Base-by-base conservation (phyloP, 2,113 vertebrate species). In the Scartelaos histophorus region DNA sequence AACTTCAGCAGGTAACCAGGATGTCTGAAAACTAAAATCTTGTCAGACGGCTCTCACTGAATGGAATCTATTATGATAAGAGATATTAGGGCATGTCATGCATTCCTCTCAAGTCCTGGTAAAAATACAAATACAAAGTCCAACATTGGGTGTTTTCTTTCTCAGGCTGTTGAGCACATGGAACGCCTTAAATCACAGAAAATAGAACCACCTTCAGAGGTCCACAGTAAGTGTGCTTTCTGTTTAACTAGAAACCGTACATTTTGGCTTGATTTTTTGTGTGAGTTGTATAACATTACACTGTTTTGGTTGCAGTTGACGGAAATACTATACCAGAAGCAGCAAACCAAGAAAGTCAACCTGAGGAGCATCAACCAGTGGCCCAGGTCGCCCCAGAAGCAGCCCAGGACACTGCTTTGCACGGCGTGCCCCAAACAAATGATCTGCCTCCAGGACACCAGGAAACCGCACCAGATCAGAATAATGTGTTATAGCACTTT, bases 91-190 rank as follows among this genome's bases (percentile, higher is more conserved):
- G 7, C 7, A 29, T 25, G 1, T 22, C 0, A 19, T 19, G 49
- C 17, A 19, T 19, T 51, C 16, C 49, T 6, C 16, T 19, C 46
- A 47, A 13, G 3, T 51, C 16, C 5, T 19, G 4, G 24, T 13
- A 24, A 29, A 24, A 24, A 13, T 24, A 12, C 3, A 12, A 57
- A n/a, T 24, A 22, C 24, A 4, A 25, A 29, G 24, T 60, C 25
- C 29, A 60, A 15, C 15, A 13, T 17, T 16, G 9, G 5, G 6
- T 17, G 16, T 72, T 54, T 0, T 82, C 75, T 21, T 7, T 66
- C 43, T 25, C 79, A 99, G 97, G 97, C 95, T 0, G 92, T 97
- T 34, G 95, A 98, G 70, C 96, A 98, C 75, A 95, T 99, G 96
- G 96, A 97, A 79, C 93, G 94, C 22, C 94, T 96, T 82, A 98